These are phyloP conservation scores for Acrobasis repandana DNA, from an alignment of 2,888 invertebrate species.

Conservation along the genomic window DNA sequence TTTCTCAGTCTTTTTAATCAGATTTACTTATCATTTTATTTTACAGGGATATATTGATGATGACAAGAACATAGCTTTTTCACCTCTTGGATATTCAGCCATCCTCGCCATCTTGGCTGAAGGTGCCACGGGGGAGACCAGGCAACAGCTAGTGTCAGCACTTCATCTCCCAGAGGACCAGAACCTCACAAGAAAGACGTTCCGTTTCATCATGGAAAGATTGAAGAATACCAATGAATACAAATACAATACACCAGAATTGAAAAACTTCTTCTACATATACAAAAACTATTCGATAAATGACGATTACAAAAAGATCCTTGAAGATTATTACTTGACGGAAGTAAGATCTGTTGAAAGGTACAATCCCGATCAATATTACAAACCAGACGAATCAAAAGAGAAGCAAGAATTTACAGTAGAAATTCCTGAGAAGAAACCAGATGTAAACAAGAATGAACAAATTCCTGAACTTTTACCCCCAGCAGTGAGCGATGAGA, in stretches of 20 bases:
- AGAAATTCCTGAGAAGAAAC: constrained; percentile 57
- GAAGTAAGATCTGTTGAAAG: constrained; percentile 83
- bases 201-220: constrained; percentile 74
- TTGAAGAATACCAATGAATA: constrained; percentile 76
- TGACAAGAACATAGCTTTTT: constrained; percentile 83
- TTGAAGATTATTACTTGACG: constrained; percentile 84
- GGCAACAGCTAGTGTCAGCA: constrained; percentile 80
- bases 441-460: constrained; percentile 54
- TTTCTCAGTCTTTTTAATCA: too few relatives aligned
- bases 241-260: constrained; percentile 80
- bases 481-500: constrained; percentile 77
- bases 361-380: constrained; percentile 56
- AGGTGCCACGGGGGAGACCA: constrained; percentile 84
- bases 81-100: constrained; percentile 85
- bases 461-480: constrained; percentile 61
- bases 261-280: constrained; percentile 86
- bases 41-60: constrained; percentile 78
- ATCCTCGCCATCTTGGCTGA: constrained; percentile 85
- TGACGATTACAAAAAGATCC: constrained; percentile 82
- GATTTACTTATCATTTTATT: too few relatives aligned
- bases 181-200: constrained; percentile 70
- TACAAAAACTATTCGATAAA: constrained; percentile 85
- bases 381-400: constrained; percentile 51
- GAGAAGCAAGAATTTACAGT: constrained; percentile 54
- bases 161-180: constrained; percentile 81